These are phyloP conservation scores for Plestiodon gilberti DNA, from an alignment of 2,113 vertebrate species.

Conservation along the genomic window DNA sequence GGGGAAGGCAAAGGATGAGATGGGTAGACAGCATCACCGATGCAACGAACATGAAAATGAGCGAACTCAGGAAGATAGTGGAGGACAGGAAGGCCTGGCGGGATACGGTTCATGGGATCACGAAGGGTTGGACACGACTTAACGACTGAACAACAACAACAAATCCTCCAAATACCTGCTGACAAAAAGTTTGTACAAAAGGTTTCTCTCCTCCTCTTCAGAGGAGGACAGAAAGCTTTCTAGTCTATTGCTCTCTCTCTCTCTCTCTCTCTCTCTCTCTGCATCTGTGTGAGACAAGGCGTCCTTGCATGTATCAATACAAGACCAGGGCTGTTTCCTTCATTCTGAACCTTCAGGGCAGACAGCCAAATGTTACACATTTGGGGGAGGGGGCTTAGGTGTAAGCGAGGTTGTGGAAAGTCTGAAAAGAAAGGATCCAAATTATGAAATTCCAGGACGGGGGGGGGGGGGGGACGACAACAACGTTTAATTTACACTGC, in stretches of 20 bases:
- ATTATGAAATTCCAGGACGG: conserved; percentile 37
- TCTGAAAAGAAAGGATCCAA: conserved; percentile 42
- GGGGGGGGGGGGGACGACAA: no score
- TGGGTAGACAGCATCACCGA: no score
- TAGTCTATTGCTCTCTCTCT: not conserved
- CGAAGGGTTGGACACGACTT: no score
- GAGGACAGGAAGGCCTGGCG: no score
- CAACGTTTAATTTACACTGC: not conserved
- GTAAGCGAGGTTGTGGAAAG: conserved; percentile 50
- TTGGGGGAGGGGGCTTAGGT: not conserved
- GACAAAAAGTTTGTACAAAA: no score
- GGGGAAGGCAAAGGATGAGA: no score
- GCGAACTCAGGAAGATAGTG: no score
- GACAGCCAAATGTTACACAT: not conserved
- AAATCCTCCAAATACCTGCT: not conserved
- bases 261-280: not conserved
- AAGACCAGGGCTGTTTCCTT: not conserved
- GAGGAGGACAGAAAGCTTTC: not conserved
- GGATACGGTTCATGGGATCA: no score
- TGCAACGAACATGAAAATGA: no score
- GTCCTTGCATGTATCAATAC: not conserved
- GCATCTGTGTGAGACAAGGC: accelerated
- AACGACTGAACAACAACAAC: no score
- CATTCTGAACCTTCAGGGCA: not conserved
- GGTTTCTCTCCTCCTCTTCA: not conserved